Base-by-base conservation (phyloP, 2,113 vertebrate species). In the Heterotis niloticus region DNA sequence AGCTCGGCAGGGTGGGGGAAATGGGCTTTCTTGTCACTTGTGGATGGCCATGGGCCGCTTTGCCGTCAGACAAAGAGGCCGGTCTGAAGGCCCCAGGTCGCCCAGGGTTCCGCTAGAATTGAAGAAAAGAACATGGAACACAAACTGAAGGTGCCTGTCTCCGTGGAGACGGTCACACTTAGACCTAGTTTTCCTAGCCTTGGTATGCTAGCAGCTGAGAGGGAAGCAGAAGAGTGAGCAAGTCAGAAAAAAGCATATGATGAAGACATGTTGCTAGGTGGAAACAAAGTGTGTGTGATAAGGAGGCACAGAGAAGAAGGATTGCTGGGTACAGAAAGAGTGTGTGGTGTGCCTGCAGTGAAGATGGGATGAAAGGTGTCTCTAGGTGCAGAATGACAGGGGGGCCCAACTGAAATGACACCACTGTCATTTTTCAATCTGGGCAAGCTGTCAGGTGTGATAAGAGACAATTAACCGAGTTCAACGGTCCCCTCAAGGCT, bases 251-350 rank as follows among this genome's bases (percentile, higher is more conserved):
- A 85, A 67, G 79, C 80, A 81, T 78, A 75, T 77, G 83, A 84
- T 80, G 84, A 80, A 77, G 82, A 76, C 72, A 78, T 84, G 84
- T 87, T 83, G 84, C 80, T 86, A 88, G 86, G 86, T 87, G 84
- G 86, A 86, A 84, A 87, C 85, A 82, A 84, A 84, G 84, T 84
- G 84, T 77, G 82, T 85, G 84, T 80, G 82, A 78, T 10, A 85
- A 79, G 87, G 81, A 80, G 74, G 70, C 79, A 79, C 77, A 73
- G 78, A 77, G 59, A 78, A 77, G 83, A 71, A 82, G 79, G 68
- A 81, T 57, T 72, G 79, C 57, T n/a, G 26, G 78, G 26, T 51
- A 51, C 57, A 76, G 29, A 13, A 65, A 56, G 64, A 60, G 64
- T 29, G 64, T 26, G 65, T 56, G 59, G 62, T n/a, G 57, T 14